These are phyloP conservation scores for Lysiphlebus fabarum DNA, from an alignment of 1,140 invertebrate genomes.

Conservation along the genomic window DNA sequence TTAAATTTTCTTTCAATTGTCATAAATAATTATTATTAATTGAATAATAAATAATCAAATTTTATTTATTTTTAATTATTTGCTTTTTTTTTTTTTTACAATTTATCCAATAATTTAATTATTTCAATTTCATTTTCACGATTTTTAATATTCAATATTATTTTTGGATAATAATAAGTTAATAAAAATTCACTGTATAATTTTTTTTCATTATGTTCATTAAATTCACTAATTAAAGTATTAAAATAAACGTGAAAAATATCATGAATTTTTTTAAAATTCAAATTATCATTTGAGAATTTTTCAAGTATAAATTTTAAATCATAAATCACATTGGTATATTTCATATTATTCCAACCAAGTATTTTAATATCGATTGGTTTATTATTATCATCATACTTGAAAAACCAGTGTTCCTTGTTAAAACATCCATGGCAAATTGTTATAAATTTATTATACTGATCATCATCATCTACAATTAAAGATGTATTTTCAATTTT, in stretches of 20 bases:
- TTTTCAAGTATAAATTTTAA: conserved; percentile 34
- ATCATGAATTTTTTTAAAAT: conserved; percentile 1
- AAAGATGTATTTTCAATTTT: conserved; percentile 5
- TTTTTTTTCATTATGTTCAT: not conserved
- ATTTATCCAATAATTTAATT: conserved; percentile 4
- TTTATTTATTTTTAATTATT: not conserved
- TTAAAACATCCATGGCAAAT: conserved; percentile 43
- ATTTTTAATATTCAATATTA: too few species aligned
- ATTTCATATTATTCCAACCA: conserved; percentile 40
- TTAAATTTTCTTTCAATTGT: conserved; percentile 1
- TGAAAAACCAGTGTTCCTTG: conserved; percentile 42
- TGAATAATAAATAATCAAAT: not conserved
- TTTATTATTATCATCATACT: conserved; percentile 30
- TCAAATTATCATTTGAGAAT: conserved; percentile 18
- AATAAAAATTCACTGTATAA: conserved; percentile 6
- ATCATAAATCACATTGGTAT: conserved; percentile 37
- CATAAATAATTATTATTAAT: not conserved
- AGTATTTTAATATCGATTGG: conserved; percentile 38
- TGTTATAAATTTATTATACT: conserved; percentile 28
- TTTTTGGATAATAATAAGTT: not conserved
- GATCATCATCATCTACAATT: conserved; percentile 14
- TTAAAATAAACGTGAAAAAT: conserved; percentile 9
- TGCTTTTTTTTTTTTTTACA: too few species aligned
- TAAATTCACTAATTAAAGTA: not conserved
- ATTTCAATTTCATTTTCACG: not conserved